Evolutionary conservation across 2,888 invertebrate genomes (phyloP).

Genomic region (Pteria penguin): DNA sequence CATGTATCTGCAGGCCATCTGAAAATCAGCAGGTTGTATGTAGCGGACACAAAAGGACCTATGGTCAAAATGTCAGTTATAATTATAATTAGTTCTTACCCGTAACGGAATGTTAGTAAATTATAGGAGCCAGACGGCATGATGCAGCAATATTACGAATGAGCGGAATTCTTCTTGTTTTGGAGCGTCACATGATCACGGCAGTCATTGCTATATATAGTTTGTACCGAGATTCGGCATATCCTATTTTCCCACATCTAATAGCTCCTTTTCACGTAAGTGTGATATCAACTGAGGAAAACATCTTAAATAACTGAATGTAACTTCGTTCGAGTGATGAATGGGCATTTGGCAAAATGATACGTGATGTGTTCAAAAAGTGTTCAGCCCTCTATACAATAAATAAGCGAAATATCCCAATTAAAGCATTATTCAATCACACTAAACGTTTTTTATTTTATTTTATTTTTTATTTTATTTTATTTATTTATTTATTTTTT

Average conservation of each 20-base stretch:
- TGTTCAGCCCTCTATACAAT: too few relatives aligned
- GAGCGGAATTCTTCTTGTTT: constrained; percentile 37
- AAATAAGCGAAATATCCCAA: too few relatives aligned
- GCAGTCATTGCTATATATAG: constrained; percentile 3
- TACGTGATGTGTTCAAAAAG: too few relatives aligned
- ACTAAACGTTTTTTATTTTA: too few relatives aligned
- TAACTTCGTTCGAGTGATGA: constrained; percentile 25
- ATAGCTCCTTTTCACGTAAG: constrained; percentile 25
- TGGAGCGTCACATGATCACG: constrained; percentile 31
- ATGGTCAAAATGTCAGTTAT: constrained; percentile 20
- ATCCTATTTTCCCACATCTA: constrained; percentile 22
- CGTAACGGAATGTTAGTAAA: constrained; percentile 42
- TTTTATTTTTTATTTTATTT: too few relatives aligned
- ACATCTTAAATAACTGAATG: constrained; percentile 22
- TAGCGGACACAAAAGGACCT: constrained; percentile 35
- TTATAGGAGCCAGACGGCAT: constrained; percentile 19
- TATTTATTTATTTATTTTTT: too few relatives aligned
- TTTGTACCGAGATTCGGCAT: constrained; percentile 35
- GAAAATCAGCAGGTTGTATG: constrained; percentile 19
- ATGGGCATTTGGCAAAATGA: constrained; percentile 38
- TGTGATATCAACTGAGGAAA: constrained; percentile 3
- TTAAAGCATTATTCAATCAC: too few relatives aligned
- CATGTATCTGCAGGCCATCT: constrained; percentile 34
- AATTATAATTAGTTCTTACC: constrained; percentile 37
- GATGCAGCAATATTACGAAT: constrained; percentile 27